Percentiles rank a stretch among this genome's conserved stretches.
Evolutionary conservation across 2,113 vertebrate genomes (phyloP).

Genomic region (Rattus rattus): DNA sequence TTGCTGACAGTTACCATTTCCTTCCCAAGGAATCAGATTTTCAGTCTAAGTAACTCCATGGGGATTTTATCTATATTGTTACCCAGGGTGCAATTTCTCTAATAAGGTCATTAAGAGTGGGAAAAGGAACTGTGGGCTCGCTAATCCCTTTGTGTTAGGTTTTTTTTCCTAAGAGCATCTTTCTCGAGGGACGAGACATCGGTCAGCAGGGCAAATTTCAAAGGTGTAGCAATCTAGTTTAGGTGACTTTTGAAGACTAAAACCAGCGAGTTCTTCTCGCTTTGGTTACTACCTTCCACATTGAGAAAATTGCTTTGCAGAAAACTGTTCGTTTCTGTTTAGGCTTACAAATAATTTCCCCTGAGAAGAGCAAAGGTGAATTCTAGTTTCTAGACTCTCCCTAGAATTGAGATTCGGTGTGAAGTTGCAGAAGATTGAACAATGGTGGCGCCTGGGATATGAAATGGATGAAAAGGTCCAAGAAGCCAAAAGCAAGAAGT

Average conservation of each 20-base stretch:
- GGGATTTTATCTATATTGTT: constrained; percentile 69
- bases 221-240: constrained; percentile 35
- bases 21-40: constrained; percentile 63
- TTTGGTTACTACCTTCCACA: neutral
- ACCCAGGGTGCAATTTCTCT: constrained; percentile 71
- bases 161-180: constrained; percentile 31
- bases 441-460: neutral
- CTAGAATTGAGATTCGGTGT: neutral
- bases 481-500: neutral
- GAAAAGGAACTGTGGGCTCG: constrained; percentile 47
- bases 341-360: constrained; percentile 64
- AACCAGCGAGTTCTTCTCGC: constrained; percentile 16
- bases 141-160: constrained; percentile 61
- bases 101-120: constrained; percentile 61
- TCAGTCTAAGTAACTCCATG: constrained; percentile 58
- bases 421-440: neutral
- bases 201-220: constrained; percentile 62
- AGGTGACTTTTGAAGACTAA: constrained; percentile 35
- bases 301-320: constrained; percentile 64
- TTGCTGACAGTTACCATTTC: constrained; percentile 69
- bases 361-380: constrained; percentile 62
- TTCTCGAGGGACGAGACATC: constrained; percentile 44
- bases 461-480: constrained; percentile 1
- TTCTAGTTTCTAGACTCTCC: constrained; percentile 28
- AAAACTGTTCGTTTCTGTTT: neutral